A percentile compares a stretch with the other conserved stretches of the same genome.
Conservation (phyloP, 1,140 invertebrate species). For the Drosophila erecta region DNA sequence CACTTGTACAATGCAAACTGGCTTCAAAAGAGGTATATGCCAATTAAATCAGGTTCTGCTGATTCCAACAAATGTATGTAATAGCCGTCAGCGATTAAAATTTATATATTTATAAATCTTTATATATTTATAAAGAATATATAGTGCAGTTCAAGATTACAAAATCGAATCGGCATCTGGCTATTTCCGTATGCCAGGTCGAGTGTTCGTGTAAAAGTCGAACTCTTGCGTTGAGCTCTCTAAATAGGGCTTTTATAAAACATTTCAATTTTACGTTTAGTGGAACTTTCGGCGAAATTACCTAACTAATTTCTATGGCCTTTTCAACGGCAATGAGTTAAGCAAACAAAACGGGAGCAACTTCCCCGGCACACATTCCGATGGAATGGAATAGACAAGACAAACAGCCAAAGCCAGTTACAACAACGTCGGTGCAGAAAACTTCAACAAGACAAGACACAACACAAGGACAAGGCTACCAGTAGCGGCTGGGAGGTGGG, state of each 20-base stretch:
- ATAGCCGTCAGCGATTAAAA: too few species aligned
- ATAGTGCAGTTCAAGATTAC: too few species aligned
- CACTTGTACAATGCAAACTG: background rate
- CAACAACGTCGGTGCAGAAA: slow-evolving; percentile 34
- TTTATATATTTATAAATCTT: too few species aligned
- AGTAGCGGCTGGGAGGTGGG: slow-evolving; percentile 11
- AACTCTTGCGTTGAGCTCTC: too few species aligned
- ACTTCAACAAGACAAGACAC: slow-evolving; percentile 75
- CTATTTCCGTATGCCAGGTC: too few species aligned
- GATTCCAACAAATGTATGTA: too few species aligned
- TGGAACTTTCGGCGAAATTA: slow-evolving; percentile 52
- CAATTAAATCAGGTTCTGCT: too few species aligned
- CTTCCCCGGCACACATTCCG: slow-evolving; percentile 54
- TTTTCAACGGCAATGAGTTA: slow-evolving; percentile 53
- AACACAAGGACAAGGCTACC: slow-evolving; percentile 72
- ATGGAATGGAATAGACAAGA: slow-evolving; percentile 50
- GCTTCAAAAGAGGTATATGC: too few species aligned
- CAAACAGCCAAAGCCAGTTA: slow-evolving; percentile 53
- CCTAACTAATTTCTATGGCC: slow-evolving; percentile 63
- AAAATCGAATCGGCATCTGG: too few species aligned
- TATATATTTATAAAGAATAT: too few species aligned
- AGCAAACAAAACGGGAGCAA: slow-evolving; percentile 63
- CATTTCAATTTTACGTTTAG: slow-evolving; percentile 41
- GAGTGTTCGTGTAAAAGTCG: too few species aligned
- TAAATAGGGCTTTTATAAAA: slow-evolving; percentile 6